These are phyloP conservation scores for Aptenodytes patagonicus DNA, from an alignment of 2,113 vertebrate genomes.

Conservation along the genomic window DNA sequence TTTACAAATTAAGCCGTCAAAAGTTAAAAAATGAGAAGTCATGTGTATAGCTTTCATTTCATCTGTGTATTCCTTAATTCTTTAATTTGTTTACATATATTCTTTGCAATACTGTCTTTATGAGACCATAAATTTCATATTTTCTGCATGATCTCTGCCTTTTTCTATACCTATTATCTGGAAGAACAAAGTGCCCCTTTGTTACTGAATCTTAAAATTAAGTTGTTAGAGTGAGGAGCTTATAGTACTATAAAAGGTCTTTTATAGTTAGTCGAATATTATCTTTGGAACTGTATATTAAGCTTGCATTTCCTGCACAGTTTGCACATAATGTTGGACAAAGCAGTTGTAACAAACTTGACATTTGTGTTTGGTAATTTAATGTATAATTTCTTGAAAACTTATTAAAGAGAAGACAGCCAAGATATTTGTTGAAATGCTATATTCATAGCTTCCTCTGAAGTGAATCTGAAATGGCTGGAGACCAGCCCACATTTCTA, in stretches of 20 bases:
- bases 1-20: not conserved
- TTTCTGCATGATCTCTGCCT: not conserved
- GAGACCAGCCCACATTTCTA: not conserved
- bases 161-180: not conserved
- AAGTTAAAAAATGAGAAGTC: not conserved
- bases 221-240: not conserved
- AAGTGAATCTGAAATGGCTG: not conserved
- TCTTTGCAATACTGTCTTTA: not conserved
- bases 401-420: not conserved
- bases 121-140: not conserved
- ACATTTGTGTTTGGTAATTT: not conserved
- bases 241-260: not conserved
- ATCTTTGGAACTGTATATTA: not conserved
- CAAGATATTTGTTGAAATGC: not conserved
- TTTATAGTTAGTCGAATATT: not conserved
- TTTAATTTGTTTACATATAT: not conserved
- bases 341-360: not conserved
- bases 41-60: not conserved
- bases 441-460: not conserved
- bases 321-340: not conserved
- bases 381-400: not conserved
- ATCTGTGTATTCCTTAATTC: not conserved
- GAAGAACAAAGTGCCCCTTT: not conserved
- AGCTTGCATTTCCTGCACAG: not conserved
- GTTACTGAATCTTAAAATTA: not conserved